These are phyloP conservation scores for Biston betularia DNA, from an alignment of 2,888 invertebrate species.

Conservation along the genomic window DNA sequence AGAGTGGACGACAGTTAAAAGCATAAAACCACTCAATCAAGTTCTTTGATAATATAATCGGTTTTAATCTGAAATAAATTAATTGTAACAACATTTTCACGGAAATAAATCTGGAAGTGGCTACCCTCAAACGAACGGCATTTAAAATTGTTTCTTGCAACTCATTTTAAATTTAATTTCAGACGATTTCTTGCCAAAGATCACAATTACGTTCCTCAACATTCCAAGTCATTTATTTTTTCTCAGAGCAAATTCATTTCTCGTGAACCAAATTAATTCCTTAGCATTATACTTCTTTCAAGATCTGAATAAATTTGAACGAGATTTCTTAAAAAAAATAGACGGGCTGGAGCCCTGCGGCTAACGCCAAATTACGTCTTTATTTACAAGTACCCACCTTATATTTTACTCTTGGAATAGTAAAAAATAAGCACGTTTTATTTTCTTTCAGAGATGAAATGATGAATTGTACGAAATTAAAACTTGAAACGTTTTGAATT, in stretches of 20 bases:
- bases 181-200: slow-evolving; percentile 62
- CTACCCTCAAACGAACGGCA: slow-evolving; percentile 41
- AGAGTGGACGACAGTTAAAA: background rate
- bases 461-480: slow-evolving; percentile 38
- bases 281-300: slow-evolving; percentile 80
- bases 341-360: slow-evolving; percentile 73
- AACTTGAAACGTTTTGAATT: slow-evolving; percentile 38
- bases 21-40: slow-evolving; percentile 19
- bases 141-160: slow-evolving; percentile 58
- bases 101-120: slow-evolving; percentile 32
- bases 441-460: slow-evolving; percentile 24
- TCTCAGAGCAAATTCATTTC: slow-evolving; percentile 71
- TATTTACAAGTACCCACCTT: slow-evolving; percentile 73
- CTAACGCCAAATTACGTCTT: slow-evolving; percentile 81
- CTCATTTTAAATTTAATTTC: slow-evolving; percentile 69
- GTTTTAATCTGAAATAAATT: slow-evolving; percentile 14
- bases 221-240: slow-evolving; percentile 80
- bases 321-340: slow-evolving; percentile 79
- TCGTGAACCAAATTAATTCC: slow-evolving; percentile 81
- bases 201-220: slow-evolving; percentile 77
- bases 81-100: slow-evolving; percentile 30
- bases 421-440: slow-evolving; percentile 34
- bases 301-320: slow-evolving; percentile 81
- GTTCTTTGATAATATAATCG: slow-evolving; percentile 21
- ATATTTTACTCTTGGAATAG: slow-evolving; percentile 29